Percentiles rank a stretch among this genome's conserved stretches.
Evolutionary conservation across 2,797 vertebrate species (phyloP).

Genomic region (Syngnathus acus): DNA sequence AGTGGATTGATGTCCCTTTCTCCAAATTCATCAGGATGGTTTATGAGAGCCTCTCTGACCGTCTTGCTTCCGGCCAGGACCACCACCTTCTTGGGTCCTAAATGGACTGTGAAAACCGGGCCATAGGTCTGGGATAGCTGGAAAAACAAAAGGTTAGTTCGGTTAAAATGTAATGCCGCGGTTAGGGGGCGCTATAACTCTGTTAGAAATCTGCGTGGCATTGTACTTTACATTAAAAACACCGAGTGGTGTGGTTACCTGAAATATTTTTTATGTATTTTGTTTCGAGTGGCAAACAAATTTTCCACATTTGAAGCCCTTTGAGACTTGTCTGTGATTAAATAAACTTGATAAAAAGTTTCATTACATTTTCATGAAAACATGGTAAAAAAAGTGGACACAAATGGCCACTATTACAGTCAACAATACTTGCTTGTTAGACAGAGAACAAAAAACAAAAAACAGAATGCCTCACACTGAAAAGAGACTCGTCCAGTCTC

Average conservation of each 20-base stretch:
- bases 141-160: no score
- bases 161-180: not conserved
- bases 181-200: no score
- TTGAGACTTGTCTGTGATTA: no score
- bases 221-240: no score
- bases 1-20: slow-evolving; percentile 34
- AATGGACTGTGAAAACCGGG: slow-evolving; percentile 43
- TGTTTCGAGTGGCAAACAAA: no score
- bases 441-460: not conserved
- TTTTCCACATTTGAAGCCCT: no score
- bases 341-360: no score
- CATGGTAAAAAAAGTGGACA: no score
- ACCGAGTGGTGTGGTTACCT: no score
- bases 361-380: no score
- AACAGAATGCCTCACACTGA: slow-evolving; percentile 36
- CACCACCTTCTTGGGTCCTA: slow-evolving; percentile 52
- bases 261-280: no score
- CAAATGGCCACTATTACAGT: not conserved
- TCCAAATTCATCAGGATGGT: slow-evolving; percentile 51
- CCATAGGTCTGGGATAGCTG: slow-evolving; percentile 55
- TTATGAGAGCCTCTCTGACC: slow-evolving; percentile 51
- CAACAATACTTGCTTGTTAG: not conserved
- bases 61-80: slow-evolving; percentile 53
- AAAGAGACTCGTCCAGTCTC: slow-evolving; percentile 37
- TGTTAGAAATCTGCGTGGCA: no score